phyloP scores from a whole-genome alignment of 2,797 vertebrate genomes.

The Smutsia gigantea region DNA sequence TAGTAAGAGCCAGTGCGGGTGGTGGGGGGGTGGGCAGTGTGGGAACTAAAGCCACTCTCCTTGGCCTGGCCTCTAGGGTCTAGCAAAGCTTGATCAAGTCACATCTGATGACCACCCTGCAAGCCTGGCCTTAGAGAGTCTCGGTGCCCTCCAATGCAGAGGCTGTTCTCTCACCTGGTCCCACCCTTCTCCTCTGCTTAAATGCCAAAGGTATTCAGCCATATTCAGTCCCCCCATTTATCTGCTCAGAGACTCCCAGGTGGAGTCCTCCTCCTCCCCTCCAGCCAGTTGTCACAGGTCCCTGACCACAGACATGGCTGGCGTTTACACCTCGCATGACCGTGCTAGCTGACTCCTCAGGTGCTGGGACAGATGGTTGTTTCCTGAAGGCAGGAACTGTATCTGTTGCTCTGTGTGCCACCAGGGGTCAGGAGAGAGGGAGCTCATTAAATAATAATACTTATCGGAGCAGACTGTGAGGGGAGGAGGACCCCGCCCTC shows the following conservation, averaged over 20 bases:
- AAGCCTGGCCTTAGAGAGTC: no score
- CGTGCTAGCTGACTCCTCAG: no score
- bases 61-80: neutral
- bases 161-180: neutral
- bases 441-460: neutral
- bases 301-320: fast-evolving
- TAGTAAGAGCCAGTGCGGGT: neutral
- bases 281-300: fast-evolving
- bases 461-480: neutral
- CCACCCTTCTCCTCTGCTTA: no score
- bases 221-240: neutral
- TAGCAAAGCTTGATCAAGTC: no score
- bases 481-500: fast-evolving
- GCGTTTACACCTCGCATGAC: fast-evolving
- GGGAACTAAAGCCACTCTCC: neutral
- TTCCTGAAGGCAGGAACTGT: neutral
- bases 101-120: no score
- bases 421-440: neutral
- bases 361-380: no score
- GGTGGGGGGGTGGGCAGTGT: no score
- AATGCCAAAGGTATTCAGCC: neutral
- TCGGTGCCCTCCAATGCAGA: fast-evolving
- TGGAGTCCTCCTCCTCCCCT: neutral
- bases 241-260: neutral
- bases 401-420: neutral